phyloP scores from a whole-genome alignment of 2,113 vertebrate genomes.

The Parus major region DNA sequence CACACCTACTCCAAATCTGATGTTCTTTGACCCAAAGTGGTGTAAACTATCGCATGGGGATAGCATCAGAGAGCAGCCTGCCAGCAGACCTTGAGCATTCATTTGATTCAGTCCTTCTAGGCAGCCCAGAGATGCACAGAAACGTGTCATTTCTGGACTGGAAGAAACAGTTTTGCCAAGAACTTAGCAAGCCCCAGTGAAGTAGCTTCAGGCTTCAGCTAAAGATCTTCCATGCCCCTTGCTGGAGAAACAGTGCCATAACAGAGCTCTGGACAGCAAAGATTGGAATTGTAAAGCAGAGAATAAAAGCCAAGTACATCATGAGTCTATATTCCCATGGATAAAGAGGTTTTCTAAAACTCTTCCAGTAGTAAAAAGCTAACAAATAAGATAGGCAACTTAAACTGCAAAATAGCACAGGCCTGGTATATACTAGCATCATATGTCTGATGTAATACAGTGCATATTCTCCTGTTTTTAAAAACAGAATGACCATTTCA shows the following conservation, averaged over 20 bases:
- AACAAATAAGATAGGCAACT: neutral
- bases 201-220: neutral
- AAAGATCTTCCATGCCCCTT: constrained; percentile 48
- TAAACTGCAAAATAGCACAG: neutral
- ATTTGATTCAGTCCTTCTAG: neutral
- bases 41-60: rapidly evolving
- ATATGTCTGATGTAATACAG: neutral
- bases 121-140: neutral
- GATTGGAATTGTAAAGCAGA: rapidly evolving
- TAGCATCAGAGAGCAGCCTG: neutral
- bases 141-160: neutral
- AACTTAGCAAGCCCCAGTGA: neutral
- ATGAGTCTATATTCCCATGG: neutral
- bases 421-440: neutral
- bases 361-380: neutral
- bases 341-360: neutral
- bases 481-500: neutral
- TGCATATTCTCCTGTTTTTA: neutral
- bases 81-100: neutral
- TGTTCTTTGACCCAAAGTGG: neutral
- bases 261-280: neutral
- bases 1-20: neutral
- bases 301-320: neutral
- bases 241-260: constrained; percentile 36
- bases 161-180: neutral